Percentiles rank a stretch among this genome's conserved stretches.
These are phyloP conservation scores for Sarcophaga bullata DNA, from an alignment of 1,140 invertebrate species.

Conservation along the genomic window DNA sequence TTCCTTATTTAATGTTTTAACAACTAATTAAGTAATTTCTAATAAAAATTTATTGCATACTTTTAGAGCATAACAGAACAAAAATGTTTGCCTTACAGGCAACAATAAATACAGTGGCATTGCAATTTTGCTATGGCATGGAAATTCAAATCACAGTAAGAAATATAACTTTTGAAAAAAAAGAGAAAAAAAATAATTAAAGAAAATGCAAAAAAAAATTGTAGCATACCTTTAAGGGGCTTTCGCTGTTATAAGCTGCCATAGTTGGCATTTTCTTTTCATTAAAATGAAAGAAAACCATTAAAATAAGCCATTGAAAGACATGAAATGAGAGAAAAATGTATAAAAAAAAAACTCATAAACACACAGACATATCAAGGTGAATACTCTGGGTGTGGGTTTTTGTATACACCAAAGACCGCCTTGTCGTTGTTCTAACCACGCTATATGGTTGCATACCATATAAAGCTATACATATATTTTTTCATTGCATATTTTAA, in stretches of 20 bases:
- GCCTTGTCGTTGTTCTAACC: neutral
- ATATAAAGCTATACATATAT: neutral
- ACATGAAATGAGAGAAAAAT: slow-evolving; percentile 2
- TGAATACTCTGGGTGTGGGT: neutral
- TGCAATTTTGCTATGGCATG: no score
- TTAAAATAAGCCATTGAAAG: slow-evolving; percentile 37
- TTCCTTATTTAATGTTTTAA: no score
- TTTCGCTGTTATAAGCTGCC: neutral
- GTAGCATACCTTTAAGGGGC: slow-evolving; percentile 12
- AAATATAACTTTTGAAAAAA: no score
- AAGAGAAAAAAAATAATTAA: no score
- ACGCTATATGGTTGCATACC: neutral
- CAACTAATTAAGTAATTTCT: no score
- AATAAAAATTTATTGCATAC: no score
- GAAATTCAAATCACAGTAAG: no score
- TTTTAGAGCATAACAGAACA: no score
- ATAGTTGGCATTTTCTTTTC: neutral
- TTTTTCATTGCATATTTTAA: neutral
- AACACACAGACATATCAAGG: slow-evolving; percentile 17
- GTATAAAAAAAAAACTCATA: slow-evolving; percentile 10
- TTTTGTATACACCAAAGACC: neutral
- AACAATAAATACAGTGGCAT: no score
- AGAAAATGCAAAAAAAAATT: neutral
- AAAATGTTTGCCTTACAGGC: no score
- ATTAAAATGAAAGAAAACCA: slow-evolving; percentile 19